Base-by-base conservation (phyloP, 2,113 vertebrate species). In the Phrynosoma blainvillii region DNA sequence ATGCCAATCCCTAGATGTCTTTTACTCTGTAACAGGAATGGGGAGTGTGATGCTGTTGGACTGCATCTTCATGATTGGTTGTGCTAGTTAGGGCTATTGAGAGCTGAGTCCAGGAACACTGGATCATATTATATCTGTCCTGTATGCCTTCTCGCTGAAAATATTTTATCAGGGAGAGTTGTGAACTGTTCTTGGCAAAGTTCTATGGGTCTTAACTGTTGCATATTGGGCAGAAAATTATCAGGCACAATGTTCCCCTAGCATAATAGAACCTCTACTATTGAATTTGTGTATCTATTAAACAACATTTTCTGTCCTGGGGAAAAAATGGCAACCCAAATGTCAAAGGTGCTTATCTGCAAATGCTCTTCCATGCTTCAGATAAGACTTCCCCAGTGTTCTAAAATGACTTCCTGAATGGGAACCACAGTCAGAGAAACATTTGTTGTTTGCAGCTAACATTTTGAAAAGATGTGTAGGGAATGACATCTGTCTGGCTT, bases 371-470 rank as follows among this genome's bases (percentile, higher is more conserved):
- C 32, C n/a, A 52, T 36, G 7, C n/a, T 71, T 79, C 79, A 86
- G 42, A 23, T 52, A 74, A 42, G 84, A 23, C 18, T 14, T 3
- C n/a, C 42, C 16, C 27, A 13, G 11, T 52, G 23, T 30, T 5
- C 66, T 27, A 42, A 71, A 79, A 77, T 71, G 32, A 20, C 82
- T 84, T 73, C 52, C 59, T 88, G 80, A 65, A 74, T 70, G 27
- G 79, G 32, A 66, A 36, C 52, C 82, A 74, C 12, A 42, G 1
- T 40, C 3, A 56, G 73, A 82, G 54, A 73, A 81, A 81, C 56
- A 62, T 62, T 32, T 81, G 14, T 32, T 68, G 9, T 21, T 16
- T 62, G 23, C 47, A 56, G 10, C 56, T 79, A 52, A 62, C 3
- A 8, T 71, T 65, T 73, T 83, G 70, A 66, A 83, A 68, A 68